Conservation (phyloP, 2,888 invertebrate species). For the Polyploca ridens region DNA sequence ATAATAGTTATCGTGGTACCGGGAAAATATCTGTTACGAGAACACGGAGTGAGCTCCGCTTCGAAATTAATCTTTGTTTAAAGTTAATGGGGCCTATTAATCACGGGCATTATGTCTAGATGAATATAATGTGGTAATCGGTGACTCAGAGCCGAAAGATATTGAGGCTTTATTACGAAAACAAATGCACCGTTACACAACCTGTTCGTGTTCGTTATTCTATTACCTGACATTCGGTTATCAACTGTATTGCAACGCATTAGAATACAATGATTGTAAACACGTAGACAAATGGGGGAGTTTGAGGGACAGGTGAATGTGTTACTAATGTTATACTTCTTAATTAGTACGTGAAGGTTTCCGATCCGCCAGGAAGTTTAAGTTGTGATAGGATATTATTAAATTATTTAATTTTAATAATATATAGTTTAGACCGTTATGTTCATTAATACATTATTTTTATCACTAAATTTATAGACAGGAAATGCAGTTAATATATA, state of each 20-base stretch:
- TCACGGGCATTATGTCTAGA: constrained; percentile 75
- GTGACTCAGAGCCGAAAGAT: constrained; percentile 65
- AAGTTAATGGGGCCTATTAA: constrained; percentile 78
- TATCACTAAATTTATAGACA: too few species aligned
- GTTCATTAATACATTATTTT: too few species aligned
- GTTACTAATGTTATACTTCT: constrained; percentile 64
- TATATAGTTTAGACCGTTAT: background rate
- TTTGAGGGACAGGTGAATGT: constrained; percentile 70
- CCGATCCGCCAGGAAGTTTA: constrained; percentile 44
- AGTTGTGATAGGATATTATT: constrained; percentile 38
- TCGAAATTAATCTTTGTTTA: constrained; percentile 79
- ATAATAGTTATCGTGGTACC: constrained; percentile 44
- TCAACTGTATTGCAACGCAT: constrained; percentile 29
- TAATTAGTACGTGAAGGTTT: constrained; percentile 66
- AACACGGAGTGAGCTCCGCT: constrained; percentile 41
- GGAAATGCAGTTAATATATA: too few species aligned
- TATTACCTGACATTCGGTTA: constrained; percentile 41
- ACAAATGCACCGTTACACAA: constrained; percentile 74
- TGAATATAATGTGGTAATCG: constrained; percentile 75
- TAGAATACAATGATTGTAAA: constrained; percentile 33
- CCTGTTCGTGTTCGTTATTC: constrained; percentile 47
- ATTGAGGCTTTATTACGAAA: constrained; percentile 72
- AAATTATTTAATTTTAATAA: background rate
- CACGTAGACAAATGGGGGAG: constrained; percentile 30
- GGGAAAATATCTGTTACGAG: constrained; percentile 44